Base-by-base conservation (phyloP, 2,797 vertebrate genomes). In the Bufotes viridis region DNA sequence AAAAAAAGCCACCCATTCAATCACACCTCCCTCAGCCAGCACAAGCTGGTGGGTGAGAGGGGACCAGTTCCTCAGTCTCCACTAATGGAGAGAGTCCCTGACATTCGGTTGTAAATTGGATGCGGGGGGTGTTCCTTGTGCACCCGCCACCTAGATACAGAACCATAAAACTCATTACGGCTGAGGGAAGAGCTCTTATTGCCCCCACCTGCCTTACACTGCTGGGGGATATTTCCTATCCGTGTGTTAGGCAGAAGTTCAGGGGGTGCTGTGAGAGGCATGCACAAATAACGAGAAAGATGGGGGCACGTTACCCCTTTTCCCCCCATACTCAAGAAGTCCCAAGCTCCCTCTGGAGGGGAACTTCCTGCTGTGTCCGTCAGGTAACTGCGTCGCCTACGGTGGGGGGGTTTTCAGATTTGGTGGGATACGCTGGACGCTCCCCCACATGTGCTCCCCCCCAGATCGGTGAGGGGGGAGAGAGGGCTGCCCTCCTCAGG, bases 401-500 rank as follows among this genome's bases (percentile, higher is more conserved):
- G 87, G 88, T 74, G 61, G 87, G 90, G 87, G 88, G 88, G 70
- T 82, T 89, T 84, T 89, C 88, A 89, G 84, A 79, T 82, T 89
- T 81, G 29, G 88, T 89, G 85, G 85, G 88, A 87, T 75, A 83
- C 67, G 88, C 88, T 89, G 88, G 88, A 89, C 81, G 88, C 88
- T 83, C 18, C 78, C 88, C 88, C 88, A 86, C 80, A 86, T 61
- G 79, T 82, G 75, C 84, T 87, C 88, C 84, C 87, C 84, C 88
- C 88, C 83, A 87, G 85, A 87, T 87, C 93, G 86, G 92, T 93
- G 94, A 96, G 90, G 87, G 90, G 91, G 91, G 85, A 87, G 93
- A 96, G 95, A 96, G 95, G 95, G 96, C 94, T 94, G 95, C 96
- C 95, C 95, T 96, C 95, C 95, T 89, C 85, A 87, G 88, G 88